Evolutionary conservation across 53 echinoderm and acorn worm genomes (phyloP).

Genomic region (Pentamera pediparva): DNA sequence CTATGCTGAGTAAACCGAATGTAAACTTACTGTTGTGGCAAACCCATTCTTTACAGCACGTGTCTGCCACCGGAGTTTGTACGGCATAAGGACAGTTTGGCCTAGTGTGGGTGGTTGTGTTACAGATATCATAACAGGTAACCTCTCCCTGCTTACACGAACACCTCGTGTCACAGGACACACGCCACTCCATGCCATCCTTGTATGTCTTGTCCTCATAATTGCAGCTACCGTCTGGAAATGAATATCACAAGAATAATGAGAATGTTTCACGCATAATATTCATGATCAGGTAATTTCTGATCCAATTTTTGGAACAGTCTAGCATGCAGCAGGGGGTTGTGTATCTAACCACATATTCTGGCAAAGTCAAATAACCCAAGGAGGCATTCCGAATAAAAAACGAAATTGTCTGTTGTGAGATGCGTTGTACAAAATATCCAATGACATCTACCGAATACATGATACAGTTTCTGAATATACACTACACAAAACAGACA

Average conservation of each 20-base stretch:
- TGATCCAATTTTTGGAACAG: background rate
- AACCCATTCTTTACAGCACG: slow-evolving; percentile 96
- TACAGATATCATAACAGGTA: slow-evolving; percentile 76
- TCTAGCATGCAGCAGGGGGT: background rate
- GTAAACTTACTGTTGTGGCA: slow-evolving; percentile 70
- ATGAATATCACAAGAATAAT: background rate
- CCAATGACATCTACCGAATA: too few species aligned
- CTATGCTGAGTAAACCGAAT: too few species aligned
- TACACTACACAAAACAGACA: too few species aligned
- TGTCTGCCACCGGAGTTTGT: slow-evolving; percentile 81
- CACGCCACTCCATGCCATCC: slow-evolving; percentile 91
- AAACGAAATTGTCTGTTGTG: too few species aligned
- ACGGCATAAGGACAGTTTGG: slow-evolving; percentile 69
- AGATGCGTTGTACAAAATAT: too few species aligned
- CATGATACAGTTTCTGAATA: too few species aligned
- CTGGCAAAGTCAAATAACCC: too few species aligned
- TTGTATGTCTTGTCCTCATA: slow-evolving; percentile 72
- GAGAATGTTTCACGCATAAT: background rate
- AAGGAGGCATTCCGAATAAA: too few species aligned
- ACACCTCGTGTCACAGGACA: slow-evolving; percentile 83
- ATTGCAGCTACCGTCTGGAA: slow-evolving; percentile 80
- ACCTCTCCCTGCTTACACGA: slow-evolving; percentile 66
- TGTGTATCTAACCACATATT: background rate
- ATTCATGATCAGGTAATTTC: background rate
- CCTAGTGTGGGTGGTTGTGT: slow-evolving; percentile 38